Conservation (phyloP, 2,113 vertebrate species). For the Rhinolophus ferrumequinum region DNA sequence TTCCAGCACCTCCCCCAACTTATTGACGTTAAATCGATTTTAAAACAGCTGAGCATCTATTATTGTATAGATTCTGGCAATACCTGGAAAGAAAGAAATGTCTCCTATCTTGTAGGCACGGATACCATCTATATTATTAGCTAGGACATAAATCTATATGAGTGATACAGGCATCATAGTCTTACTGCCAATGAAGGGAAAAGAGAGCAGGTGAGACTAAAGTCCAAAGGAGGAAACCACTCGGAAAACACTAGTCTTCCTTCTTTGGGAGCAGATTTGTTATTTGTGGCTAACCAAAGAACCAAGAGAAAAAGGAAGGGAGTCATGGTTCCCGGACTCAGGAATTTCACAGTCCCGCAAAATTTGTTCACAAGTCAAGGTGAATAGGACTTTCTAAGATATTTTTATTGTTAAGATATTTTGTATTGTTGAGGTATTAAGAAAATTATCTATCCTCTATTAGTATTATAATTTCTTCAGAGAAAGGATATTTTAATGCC, state of each 20-base stretch:
- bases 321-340: neutral
- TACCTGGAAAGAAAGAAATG: neutral
- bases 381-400: neutral
- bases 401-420: no score
- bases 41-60: neutral
- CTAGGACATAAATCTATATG: neutral
- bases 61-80: neutral
- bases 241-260: neutral
- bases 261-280: neutral
- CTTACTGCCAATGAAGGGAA: neutral
- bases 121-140: neutral
- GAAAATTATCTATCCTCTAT: neutral
- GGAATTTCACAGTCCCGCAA: neutral
- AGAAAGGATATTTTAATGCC: neutral
- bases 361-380: neutral
- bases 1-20: neutral
- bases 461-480: neutral
- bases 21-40: constrained; percentile 40
- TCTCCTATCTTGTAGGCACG: neutral
- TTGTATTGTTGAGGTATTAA: neutral
- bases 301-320: neutral
- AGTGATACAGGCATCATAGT: neutral
- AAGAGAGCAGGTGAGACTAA: neutral
- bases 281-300: neutral
- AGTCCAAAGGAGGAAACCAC: neutral